Conservation (phyloP, 2,797 vertebrate genomes). For the Arrhamphus sclerolepis region DNA sequence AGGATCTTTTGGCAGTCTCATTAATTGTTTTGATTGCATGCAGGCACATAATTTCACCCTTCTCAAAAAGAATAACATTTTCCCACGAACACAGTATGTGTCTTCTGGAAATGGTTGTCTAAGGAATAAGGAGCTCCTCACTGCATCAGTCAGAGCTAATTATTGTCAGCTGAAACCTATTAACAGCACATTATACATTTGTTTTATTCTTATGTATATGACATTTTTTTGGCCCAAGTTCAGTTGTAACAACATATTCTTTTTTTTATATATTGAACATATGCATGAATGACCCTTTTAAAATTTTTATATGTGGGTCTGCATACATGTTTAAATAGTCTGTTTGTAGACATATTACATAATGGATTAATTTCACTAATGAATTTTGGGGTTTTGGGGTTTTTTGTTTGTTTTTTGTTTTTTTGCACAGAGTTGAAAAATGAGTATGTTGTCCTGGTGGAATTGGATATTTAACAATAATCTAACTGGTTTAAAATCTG, state of each 20-base stretch:
- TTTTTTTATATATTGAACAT: not conserved
- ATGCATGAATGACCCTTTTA: conserved; percentile 38
- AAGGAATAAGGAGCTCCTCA: too few species aligned
- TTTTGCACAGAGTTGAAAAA: not conserved
- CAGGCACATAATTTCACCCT: too few species aligned
- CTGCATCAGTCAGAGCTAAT: too few species aligned
- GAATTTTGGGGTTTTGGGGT: too few species aligned
- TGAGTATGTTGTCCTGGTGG: not conserved
- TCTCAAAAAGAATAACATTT: too few species aligned
- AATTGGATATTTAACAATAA: not conserved
- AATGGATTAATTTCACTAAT: conserved; percentile 19
- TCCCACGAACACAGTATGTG: too few species aligned
- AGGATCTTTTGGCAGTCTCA: too few species aligned
- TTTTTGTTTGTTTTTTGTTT: conserved; percentile 21
- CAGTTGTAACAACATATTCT: conserved; percentile 4
- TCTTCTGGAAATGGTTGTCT: too few species aligned
- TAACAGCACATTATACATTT: too few species aligned
- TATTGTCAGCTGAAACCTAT: too few species aligned
- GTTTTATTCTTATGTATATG: too few species aligned
- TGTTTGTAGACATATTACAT: not conserved
- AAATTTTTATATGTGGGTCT: not conserved
- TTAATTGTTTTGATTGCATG: too few species aligned
- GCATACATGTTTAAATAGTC: conserved; percentile 8
- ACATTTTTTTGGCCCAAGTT: not conserved
- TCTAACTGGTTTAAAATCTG: not conserved